Conservation (phyloP, 2,888 invertebrate species). For the Didymodactylos carnosus region DNA sequence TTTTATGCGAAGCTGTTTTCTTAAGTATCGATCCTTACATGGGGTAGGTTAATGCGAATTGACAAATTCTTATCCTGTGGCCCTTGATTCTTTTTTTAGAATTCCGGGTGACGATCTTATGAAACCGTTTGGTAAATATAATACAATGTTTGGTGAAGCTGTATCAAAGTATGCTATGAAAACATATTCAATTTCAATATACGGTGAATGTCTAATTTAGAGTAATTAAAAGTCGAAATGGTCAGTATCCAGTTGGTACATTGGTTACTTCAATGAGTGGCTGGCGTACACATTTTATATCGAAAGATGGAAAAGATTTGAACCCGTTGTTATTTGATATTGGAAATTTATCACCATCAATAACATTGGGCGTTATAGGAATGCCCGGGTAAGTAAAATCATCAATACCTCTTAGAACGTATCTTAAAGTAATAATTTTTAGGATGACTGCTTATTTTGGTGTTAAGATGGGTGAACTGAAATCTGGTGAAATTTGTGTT, state of each 20-base stretch:
- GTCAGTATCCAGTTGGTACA: slow-evolving; percentile 46
- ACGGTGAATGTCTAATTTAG: slow-evolving; percentile 30
- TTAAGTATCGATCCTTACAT: slow-evolving; percentile 50
- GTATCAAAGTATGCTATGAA: slow-evolving; percentile 44
- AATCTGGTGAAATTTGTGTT: slow-evolving; percentile 51
- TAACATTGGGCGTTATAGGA: slow-evolving; percentile 48
- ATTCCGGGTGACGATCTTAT: slow-evolving; percentile 27
- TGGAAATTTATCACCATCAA: slow-evolving; percentile 43
- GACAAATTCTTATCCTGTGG: no score
- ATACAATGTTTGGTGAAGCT: slow-evolving; percentile 51
- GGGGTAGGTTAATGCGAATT: slow-evolving; percentile 16
- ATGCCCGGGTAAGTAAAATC: slow-evolving; percentile 47
- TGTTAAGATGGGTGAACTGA: slow-evolving; percentile 48
- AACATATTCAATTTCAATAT: background rate
- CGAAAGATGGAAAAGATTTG: slow-evolving; percentile 3
- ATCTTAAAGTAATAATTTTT: background rate
- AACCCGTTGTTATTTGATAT: slow-evolving; percentile 32
- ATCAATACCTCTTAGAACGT: background rate
- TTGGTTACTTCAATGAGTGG: slow-evolving; percentile 47
- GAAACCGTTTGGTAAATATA: slow-evolving; percentile 37
- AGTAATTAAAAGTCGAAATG: slow-evolving; percentile 48
- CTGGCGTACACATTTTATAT: slow-evolving; percentile 37
- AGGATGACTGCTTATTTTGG: slow-evolving; percentile 56
- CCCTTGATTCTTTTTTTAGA: no score
- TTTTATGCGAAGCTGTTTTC: slow-evolving; percentile 47